Percentiles rank a stretch among this genome's conserved stretches.
Evolutionary conservation across 64 coral and sea anemone species (phyloP).

Genomic region (Montipora cactus): DNA sequence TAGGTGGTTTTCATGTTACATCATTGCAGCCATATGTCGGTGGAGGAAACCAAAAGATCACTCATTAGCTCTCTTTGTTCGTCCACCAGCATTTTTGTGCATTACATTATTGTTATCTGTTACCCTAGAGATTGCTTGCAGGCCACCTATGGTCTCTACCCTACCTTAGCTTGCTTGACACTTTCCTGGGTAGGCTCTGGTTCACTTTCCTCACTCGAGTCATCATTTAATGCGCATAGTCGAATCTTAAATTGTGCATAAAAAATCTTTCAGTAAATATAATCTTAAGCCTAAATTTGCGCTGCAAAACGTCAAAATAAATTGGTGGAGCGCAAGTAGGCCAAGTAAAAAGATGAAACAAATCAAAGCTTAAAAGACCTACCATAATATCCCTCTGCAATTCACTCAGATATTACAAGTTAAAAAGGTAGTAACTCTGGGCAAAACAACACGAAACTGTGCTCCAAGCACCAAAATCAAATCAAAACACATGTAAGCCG

Average conservation of each 20-base stretch:
- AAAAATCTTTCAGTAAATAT: no score
- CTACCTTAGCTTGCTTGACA: constrained; percentile 84
- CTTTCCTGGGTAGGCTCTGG: constrained; percentile 81
- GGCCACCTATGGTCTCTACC: background rate
- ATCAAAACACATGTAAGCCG: background rate
- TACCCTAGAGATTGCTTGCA: background rate
- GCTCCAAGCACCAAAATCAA: background rate
- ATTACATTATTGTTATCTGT: no score
- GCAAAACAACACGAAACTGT: background rate
- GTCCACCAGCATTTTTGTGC: no score
- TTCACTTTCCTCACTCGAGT: constrained; percentile 82
- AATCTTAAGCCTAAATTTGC: background rate
- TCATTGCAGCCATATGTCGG: no score
- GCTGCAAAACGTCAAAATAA: background rate
- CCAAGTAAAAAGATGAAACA: constrained; percentile 21
- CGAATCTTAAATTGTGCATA: constrained; percentile 65
- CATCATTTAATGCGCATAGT: constrained; percentile 78
- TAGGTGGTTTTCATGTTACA: background rate
- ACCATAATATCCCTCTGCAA: background rate
- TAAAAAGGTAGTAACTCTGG: no score
- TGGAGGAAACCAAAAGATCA: no score
- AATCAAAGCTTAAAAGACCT: background rate
- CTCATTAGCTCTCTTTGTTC: no score
- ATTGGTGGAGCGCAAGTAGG: background rate
- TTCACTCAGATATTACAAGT: background rate